Evolutionary conservation across 2,888 invertebrate genomes (phyloP), one percentile per base, ranked within the genome.

Genomic region (Anorthoa munda): DNA sequence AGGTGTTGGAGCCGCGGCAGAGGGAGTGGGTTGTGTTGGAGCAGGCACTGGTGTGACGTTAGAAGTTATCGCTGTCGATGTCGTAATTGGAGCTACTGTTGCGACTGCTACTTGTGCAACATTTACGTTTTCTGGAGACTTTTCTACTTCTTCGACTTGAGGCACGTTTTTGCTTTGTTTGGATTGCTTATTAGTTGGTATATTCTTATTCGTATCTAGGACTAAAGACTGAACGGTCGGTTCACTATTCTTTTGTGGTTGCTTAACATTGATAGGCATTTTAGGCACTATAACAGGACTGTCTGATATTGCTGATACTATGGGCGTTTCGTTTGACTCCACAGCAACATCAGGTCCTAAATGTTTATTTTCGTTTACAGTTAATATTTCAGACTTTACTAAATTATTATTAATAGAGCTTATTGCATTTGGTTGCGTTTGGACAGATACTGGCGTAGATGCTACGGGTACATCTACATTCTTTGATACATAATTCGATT

Each of bases 231-330:
- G 94, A 82, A 89, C 86, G 83, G 78, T 88, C 84, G 87, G 90
- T 79, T 95, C 96, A 92, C 90, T 91, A 92, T 81, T 93, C 87
- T 95, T 96, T 88, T 93, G 94, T 80, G 89, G 87, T 90, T 93
- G 94, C 90, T 95, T 95, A 89, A 91, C 85, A 89, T 91, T 94
- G 81, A 93, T 88, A 90, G 96, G 94, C 92, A 96, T 92, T 94
- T 96, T 97, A 90, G 97, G 96, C 92, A 97, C 97, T 91, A 97
- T 97, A 92, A 97, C 97, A 88, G 97, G 97, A 86, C 97, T 97
- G 89, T 97, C 97, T 72, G 97, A 97, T 94, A 97, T 97, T 80
- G 98, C 98, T 79, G 98, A 98, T 72, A 98, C 98, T 82, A 98
- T 97, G 60, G 98, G 98, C 46, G 97, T 97, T 88, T 96, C 96